phyloP scores from a whole-genome alignment of 2,797 vertebrate genomes.

The Enteromius trimaculatus region DNA sequence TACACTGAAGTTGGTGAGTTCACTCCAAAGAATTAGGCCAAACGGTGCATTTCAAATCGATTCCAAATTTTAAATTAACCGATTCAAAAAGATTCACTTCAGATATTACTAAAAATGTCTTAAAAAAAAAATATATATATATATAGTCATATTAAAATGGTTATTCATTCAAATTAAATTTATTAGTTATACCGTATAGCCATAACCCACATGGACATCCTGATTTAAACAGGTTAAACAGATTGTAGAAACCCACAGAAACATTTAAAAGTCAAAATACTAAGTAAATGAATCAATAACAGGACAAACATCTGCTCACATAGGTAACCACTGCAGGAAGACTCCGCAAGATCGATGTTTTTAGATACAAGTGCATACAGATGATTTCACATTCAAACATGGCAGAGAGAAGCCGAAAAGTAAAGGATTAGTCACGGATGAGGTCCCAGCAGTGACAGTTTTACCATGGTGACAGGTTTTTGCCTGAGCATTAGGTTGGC shows the following conservation, averaged over 20 bases:
- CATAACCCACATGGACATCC: neutral
- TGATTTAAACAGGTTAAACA: neutral
- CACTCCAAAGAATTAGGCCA: neutral
- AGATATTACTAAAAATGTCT: neutral
- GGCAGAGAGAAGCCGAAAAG: constrained; percentile 11
- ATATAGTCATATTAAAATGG: too few relatives aligned
- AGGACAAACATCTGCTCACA: constrained; percentile 7
- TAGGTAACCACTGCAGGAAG: constrained; percentile 5
- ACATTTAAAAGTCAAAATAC: neutral
- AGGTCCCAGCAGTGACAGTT: constrained; percentile 46
- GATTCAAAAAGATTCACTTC: neutral
- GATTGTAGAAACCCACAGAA: neutral
- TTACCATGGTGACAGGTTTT: constrained; percentile 54
- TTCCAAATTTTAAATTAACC: neutral
- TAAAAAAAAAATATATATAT: neutral
- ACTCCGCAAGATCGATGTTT: constrained; percentile 2
- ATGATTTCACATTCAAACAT: constrained; percentile 31
- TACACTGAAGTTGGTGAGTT: neutral
- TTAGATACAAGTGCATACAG: constrained; percentile 10
- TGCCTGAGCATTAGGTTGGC: constrained; percentile 46
- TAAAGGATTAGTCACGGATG: constrained; percentile 46
- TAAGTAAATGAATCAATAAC: constrained; percentile 11
- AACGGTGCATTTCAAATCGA: neutral
- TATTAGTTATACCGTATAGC: neutral
- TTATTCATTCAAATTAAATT: neutral